Conservation (phyloP, 1,140 invertebrate species). For the Dreissena rostriformis region DNA sequence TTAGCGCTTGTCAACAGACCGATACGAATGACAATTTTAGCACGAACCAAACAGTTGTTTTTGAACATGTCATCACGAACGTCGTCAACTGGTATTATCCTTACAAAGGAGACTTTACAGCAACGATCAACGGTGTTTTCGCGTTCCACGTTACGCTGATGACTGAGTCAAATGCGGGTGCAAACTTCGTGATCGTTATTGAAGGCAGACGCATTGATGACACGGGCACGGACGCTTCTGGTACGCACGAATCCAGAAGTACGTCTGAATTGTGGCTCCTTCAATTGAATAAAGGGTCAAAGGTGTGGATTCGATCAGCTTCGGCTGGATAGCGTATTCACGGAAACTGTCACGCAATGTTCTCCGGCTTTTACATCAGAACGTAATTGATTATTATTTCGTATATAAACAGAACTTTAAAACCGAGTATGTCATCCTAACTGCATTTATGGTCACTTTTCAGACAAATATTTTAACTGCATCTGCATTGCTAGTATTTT, state of each 20-base stretch:
- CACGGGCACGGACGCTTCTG: background rate
- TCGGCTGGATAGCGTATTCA: background rate
- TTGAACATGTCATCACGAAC: slow-evolving; percentile 25
- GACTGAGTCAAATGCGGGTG: background rate
- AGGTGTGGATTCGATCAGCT: background rate
- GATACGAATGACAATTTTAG: background rate
- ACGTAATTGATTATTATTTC: no score
- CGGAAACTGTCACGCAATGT: background rate
- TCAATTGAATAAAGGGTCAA: background rate
- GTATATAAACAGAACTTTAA: no score
- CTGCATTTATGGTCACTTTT: no score
- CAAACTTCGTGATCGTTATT: background rate
- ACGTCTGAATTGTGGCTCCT: background rate
- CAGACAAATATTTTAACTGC: no score
- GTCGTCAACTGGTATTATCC: slow-evolving; percentile 1
- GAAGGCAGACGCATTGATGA: background rate
- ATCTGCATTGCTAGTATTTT: no score
- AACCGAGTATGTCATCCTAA: no score
- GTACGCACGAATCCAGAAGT: background rate
- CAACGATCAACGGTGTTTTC: slow-evolving; percentile 11
- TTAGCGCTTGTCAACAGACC: background rate
- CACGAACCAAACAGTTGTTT: slow-evolving; percentile 2
- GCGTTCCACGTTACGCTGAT: slow-evolving; percentile 20
- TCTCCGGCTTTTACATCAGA: background rate
- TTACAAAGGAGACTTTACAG: background rate